These are phyloP conservation scores for Phania funesta DNA, from an alignment of 2,888 invertebrate species.

Conservation along the genomic window DNA sequence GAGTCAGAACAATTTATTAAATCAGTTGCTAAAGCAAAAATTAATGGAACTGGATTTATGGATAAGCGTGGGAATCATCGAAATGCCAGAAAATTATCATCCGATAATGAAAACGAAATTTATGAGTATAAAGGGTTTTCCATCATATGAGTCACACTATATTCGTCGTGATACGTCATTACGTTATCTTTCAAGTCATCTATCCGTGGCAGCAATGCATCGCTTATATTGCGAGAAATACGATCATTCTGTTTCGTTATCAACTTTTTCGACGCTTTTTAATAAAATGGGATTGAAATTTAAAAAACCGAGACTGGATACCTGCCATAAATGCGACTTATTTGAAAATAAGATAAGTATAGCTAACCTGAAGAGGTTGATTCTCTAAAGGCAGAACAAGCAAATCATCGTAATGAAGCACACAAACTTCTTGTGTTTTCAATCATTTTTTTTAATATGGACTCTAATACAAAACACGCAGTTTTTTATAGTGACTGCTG, in stretches of 20 bases:
- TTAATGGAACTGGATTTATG: neutral
- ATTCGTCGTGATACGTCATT: slow-evolving; percentile 9
- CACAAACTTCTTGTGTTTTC: slow-evolving; percentile 39
- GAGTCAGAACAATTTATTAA: slow-evolving; percentile 1
- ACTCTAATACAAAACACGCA: slow-evolving; percentile 15
- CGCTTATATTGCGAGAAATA: slow-evolving; percentile 12
- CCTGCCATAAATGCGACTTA: slow-evolving; percentile 25
- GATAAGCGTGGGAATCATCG: slow-evolving; percentile 14
- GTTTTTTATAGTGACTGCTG: slow-evolving; percentile 46
- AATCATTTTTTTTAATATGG: slow-evolving; percentile 14
- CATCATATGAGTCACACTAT: slow-evolving; percentile 24
- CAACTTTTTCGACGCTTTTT: slow-evolving; percentile 8
- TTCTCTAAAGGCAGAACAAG: slow-evolving; percentile 21
- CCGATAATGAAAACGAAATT: slow-evolving; percentile 9
- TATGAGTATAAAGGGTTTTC: slow-evolving; percentile 10
- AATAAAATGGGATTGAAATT: slow-evolving; percentile 9
- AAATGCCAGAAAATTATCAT: slow-evolving; percentile 17
- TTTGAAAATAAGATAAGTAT: slow-evolving; percentile 11
- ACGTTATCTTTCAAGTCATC: slow-evolving; percentile 11
- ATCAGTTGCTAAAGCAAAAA: slow-evolving; percentile 10
- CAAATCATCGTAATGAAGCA: slow-evolving; percentile 20
- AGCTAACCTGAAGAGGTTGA: slow-evolving; percentile 9
- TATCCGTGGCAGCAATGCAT: neutral
- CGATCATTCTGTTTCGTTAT: neutral
- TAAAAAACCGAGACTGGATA: slow-evolving; percentile 11